Base-by-base conservation (phyloP, 2,888 invertebrate genomes). In the Bellardia pandia region DNA sequence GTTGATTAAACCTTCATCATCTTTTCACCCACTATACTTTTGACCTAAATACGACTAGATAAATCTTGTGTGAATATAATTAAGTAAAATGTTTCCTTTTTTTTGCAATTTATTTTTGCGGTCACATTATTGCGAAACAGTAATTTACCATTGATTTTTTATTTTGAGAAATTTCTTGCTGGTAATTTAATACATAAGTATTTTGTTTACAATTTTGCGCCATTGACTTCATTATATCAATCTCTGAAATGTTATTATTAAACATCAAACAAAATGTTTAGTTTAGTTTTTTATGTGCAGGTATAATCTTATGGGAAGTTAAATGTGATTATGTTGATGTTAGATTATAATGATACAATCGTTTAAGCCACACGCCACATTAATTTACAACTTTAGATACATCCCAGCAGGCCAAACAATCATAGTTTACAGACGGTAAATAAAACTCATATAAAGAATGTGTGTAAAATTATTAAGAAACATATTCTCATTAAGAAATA, bases 291-390 rank as follows among this genome's bases (percentile, higher is more conserved):
- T 53, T 64, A 5, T 16, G 13, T 1, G 16, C 53, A 62, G 16
- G 48, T 13, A 16, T 75, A 37, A 48, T 48, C 11, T 30, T 71
- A 14, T 60, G 14, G 16, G 16, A 60, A 51, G 23, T 45, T 9
- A 45, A 45, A 68, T 58, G 56, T 68, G 45, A 56, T 48, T 48
- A 37, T 51, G 30, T 53, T 62, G 16, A 9, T 64, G 40, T 64
- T 48, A 60, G 45, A 68, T 64, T 76, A 14, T 14, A 33, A 79
- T 76, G 72, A 81, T 86, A 76, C 77, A 77, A 77, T 81, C 60
- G 45, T 72, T 86, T 40, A 76, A 72, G 76, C 71, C 66, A 48
- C 72, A 77, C 66, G 75, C 58, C 58, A 81, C 16, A 58, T 66
- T 81, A 60, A 30, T 16, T 51, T 69, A 23, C 2, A 60, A 7